phyloP scores from a whole-genome alignment of 2,113 vertebrate genomes.

The Pelvicachromis taeniatus region DNA sequence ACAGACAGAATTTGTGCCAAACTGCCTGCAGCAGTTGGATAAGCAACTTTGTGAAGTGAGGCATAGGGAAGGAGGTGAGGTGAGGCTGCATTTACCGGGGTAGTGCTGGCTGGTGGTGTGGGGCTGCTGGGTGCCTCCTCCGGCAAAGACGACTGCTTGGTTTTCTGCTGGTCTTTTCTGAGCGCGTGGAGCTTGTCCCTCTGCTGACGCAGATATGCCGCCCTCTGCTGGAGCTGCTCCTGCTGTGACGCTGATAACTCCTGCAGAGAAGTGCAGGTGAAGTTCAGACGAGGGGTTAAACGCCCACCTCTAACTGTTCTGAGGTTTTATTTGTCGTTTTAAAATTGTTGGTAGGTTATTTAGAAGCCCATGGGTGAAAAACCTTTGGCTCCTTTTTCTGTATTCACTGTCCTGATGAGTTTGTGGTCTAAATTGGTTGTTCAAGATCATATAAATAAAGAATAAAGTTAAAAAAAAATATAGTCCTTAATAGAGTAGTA shows the following conservation, averaged over 20 bases:
- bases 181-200: slow-evolving; percentile 86
- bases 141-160: slow-evolving; percentile 15
- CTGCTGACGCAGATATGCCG: slow-evolving; percentile 89
- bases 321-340: no score
- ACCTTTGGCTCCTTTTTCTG: not conserved
- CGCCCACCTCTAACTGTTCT: no score
- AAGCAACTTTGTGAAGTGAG: not conserved
- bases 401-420: not conserved
- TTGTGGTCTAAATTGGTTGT: not conserved
- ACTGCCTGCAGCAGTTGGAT: not conserved
- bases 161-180: slow-evolving; percentile 79
- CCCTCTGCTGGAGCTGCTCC: slow-evolving; percentile 86
- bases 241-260: slow-evolving; percentile 79
- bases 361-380: not conserved
- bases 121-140: slow-evolving; percentile 62
- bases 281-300: not conserved
- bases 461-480: not conserved
- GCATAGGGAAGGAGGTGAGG: not conserved
- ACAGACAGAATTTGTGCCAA: not conserved
- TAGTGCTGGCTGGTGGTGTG: slow-evolving; percentile 36
- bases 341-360: no score
- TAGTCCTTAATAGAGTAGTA: no score
- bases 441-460: not conserved
- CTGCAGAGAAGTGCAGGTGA: slow-evolving; percentile 52
- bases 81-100: slow-evolving; percentile 55